A percentile compares a stretch with the other conserved stretches of the same genome.
These are phyloP conservation scores for Gallinago media DNA, from an alignment of 2,113 vertebrate genomes.

Conservation along the genomic window DNA sequence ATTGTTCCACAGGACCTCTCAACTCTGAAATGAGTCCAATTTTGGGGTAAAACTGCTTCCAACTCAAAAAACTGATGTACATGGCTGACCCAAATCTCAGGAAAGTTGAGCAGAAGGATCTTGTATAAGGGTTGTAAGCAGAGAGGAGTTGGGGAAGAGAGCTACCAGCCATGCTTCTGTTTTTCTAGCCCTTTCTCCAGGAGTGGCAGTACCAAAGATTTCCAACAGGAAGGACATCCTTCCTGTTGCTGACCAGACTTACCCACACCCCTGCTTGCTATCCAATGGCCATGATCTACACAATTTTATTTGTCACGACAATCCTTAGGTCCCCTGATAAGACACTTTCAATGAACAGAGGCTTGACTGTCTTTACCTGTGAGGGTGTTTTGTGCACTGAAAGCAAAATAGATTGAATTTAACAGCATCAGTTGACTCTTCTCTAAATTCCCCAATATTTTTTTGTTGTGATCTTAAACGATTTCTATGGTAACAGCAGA, in stretches of 20 bases:
- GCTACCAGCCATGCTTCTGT: background rate
- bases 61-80: background rate
- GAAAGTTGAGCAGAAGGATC: background rate
- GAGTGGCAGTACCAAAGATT: background rate
- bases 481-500: slow-evolving; percentile 54
- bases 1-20: background rate
- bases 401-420: background rate
- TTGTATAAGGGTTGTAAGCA: background rate
- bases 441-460: background rate
- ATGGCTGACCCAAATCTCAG: background rate
- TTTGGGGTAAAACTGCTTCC: background rate
- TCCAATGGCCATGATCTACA: accelerated
- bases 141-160: background rate
- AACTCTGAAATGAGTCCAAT: background rate
- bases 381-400: background rate
- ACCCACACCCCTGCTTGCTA: accelerated
- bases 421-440: background rate
- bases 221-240: background rate
- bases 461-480: background rate
- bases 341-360: background rate
- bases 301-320: background rate
- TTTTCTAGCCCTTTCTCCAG: background rate
- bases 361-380: background rate
- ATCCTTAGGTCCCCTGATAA: background rate
- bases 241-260: background rate